These are phyloP conservation scores for Blastobasis lacticolella DNA, from an alignment of 2,888 invertebrate species.

Conservation along the genomic window DNA sequence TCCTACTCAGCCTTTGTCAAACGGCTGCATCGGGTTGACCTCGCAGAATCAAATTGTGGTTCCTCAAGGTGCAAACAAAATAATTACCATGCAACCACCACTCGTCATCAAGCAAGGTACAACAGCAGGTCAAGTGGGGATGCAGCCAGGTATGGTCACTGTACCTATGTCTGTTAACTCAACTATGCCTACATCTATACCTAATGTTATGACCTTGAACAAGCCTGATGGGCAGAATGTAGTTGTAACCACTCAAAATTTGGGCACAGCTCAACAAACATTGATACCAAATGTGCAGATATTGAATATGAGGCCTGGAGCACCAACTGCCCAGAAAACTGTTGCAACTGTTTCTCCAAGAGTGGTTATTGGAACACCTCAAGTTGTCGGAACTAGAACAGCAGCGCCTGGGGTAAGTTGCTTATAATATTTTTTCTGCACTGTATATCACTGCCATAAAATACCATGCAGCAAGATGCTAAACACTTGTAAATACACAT, in stretches of 20 bases:
- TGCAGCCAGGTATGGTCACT: slow-evolving; percentile 75
- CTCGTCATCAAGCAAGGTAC: slow-evolving; percentile 63
- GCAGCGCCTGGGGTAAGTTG: slow-evolving; percentile 84
- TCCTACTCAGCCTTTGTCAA: slow-evolving; percentile 75
- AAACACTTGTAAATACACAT: too few relatives aligned
- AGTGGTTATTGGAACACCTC: slow-evolving; percentile 87
- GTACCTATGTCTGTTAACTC: slow-evolving; percentile 78
- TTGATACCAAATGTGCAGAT: slow-evolving; percentile 87
- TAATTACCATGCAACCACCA: slow-evolving; percentile 59
- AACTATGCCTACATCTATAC: slow-evolving; percentile 71
- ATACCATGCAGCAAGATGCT: too few relatives aligned
- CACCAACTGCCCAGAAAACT: slow-evolving; percentile 81
- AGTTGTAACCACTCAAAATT: slow-evolving; percentile 72
- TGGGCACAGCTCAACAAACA: slow-evolving; percentile 76
- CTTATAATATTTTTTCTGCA: slow-evolving; percentile 1
- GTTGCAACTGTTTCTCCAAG: slow-evolving; percentile 85
- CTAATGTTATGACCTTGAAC: slow-evolving; percentile 78
- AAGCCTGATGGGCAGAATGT: slow-evolving; percentile 72
- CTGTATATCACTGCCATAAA: not conserved
- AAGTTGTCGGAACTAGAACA: slow-evolving; percentile 86
- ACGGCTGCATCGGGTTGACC: slow-evolving; percentile 80
- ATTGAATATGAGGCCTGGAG: slow-evolving; percentile 86
- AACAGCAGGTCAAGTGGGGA: slow-evolving; percentile 45
- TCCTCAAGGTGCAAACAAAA: slow-evolving; percentile 36
- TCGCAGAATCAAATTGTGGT: slow-evolving; percentile 66